phyloP scores from a whole-genome alignment of 2,113 vertebrate species.

The Colossoma macropomum region DNA sequence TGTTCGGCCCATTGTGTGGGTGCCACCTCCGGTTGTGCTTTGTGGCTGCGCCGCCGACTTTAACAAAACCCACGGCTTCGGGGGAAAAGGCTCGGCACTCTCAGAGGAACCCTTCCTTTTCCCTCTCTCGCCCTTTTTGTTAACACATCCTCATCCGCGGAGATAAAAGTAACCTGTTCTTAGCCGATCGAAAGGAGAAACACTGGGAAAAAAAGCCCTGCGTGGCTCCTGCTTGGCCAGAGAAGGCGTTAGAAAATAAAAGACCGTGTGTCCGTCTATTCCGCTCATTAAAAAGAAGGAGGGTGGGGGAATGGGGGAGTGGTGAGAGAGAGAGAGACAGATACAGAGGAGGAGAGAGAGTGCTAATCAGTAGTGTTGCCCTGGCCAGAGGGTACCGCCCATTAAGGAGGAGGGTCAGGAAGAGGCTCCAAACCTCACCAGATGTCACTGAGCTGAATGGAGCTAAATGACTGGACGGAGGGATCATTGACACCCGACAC shows the following conservation, averaged over 20 bases:
- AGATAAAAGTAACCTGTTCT: slow-evolving; percentile 53
- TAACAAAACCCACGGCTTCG: slow-evolving; percentile 29
- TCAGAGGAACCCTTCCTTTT: slow-evolving; percentile 37
- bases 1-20: neutral
- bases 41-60: slow-evolving; percentile 11
- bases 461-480: slow-evolving; percentile 47
- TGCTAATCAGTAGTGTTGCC: slow-evolving; percentile 44
- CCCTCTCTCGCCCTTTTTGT: slow-evolving; percentile 13
- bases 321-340: slow-evolving; percentile 16
- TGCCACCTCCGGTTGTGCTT: slow-evolving; percentile 24
- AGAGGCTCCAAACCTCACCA: slow-evolving; percentile 11
- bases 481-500: slow-evolving; percentile 37
- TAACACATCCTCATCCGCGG: slow-evolving; percentile 14
- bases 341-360: slow-evolving; percentile 17
- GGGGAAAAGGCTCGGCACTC: slow-evolving; percentile 36
- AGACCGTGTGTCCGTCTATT: slow-evolving; percentile 36
- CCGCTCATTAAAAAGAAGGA: slow-evolving; percentile 53
- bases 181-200: slow-evolving; percentile 17
- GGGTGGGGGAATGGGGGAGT: slow-evolving; percentile 20
- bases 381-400: slow-evolving; percentile 36
- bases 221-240: slow-evolving; percentile 21
- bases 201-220: slow-evolving; percentile 21
- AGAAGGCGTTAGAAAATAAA: slow-evolving; percentile 26
- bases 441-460: slow-evolving; percentile 44
- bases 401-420: slow-evolving; percentile 5